Base-by-base conservation (phyloP, 2,797 vertebrate species). In the Dendrocincla fuliginosa region DNA sequence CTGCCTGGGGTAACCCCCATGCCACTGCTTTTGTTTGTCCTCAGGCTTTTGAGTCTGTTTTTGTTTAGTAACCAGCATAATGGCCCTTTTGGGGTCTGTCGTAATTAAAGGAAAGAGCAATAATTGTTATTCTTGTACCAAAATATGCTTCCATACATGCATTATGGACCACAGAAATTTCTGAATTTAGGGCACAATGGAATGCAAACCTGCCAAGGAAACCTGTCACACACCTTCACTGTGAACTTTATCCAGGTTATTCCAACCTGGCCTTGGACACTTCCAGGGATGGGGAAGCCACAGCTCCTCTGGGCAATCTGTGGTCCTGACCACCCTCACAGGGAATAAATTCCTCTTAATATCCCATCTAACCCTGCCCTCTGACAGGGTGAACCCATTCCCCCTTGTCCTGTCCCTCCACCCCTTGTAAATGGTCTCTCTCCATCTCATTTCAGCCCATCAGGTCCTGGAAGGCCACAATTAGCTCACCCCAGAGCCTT, bases 131-230 rank as follows among this genome's bases (percentile, higher is more conserved):
- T 57, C 5, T 77, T 53, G 6, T 20, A 37, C 16, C 27, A 46
- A 56, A 76, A 50, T 37, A 20, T 23, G 19, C 35, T 59, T 71
- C 30, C 13, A 1, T 46, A 11, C 5, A 4, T 35, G 9, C 44
- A 3, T 68, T 60, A 23, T 5, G 13, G 32, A 63, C n/a, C 5
- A 18, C 2, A 28, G 27, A 37, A 68, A n/a, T 57, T 74, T 11
- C 28, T 1, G 0, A 75, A 49, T 57, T 25, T 1, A 8, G 17
- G 3, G 9, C 73, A 20, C 10, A 17, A 11, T 73, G 56, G n/a
- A 42, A 33, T 49, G 13, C 7, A 68, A 84, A 46, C 20, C 50
- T 76, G 28, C 16, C 35, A 33, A 5, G 42, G 60, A 55, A 86
- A 52, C 19, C 1, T 2, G 7, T 30, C 52, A 33, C 41, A 47